These are phyloP conservation scores for Megamerina dolium DNA, from an alignment of 2,888 invertebrate species.

Conservation along the genomic window DNA sequence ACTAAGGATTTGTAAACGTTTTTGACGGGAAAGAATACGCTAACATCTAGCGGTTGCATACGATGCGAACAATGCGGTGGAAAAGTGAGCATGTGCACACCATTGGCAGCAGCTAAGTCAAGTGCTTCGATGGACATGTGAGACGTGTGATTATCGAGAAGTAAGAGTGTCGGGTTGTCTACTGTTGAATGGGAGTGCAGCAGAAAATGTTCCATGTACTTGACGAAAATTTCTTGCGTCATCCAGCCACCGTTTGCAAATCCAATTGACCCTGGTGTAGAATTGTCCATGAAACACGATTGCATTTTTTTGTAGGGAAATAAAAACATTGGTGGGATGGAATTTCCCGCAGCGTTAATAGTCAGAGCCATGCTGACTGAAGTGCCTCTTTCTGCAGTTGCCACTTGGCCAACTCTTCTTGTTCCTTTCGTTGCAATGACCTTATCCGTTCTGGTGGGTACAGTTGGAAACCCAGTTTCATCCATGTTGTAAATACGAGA, in stretches of 20 bases:
- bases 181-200: neutral
- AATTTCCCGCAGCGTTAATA: slow-evolving; percentile 10
- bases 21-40: slow-evolving; percentile 10
- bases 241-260: slow-evolving; percentile 26
- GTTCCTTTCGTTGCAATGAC: slow-evolving; percentile 7
- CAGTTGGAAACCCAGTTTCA: slow-evolving; percentile 14
- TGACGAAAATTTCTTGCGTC: slow-evolving; percentile 25
- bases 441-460: slow-evolving; percentile 10
- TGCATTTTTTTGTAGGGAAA: slow-evolving; percentile 17
- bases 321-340: slow-evolving; percentile 16
- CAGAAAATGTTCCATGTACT: slow-evolving; percentile 11
- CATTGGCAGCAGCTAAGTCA: slow-evolving; percentile 10
- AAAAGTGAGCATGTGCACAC: slow-evolving; percentile 9
- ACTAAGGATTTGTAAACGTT: neutral
- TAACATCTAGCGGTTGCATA: slow-evolving; percentile 11
- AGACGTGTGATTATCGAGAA: slow-evolving; percentile 13
- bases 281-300: slow-evolving; percentile 17
- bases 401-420: neutral
- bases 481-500: slow-evolving; percentile 16
- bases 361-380: slow-evolving; percentile 15
- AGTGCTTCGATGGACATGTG: slow-evolving; percentile 12
- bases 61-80: slow-evolving; percentile 14
- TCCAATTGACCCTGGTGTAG: slow-evolving; percentile 8
- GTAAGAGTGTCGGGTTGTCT: slow-evolving; percentile 1
- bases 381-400: slow-evolving; percentile 13